Base-by-base conservation (phyloP, 2,888 invertebrate species). In the Cantharis flavilabris region DNA sequence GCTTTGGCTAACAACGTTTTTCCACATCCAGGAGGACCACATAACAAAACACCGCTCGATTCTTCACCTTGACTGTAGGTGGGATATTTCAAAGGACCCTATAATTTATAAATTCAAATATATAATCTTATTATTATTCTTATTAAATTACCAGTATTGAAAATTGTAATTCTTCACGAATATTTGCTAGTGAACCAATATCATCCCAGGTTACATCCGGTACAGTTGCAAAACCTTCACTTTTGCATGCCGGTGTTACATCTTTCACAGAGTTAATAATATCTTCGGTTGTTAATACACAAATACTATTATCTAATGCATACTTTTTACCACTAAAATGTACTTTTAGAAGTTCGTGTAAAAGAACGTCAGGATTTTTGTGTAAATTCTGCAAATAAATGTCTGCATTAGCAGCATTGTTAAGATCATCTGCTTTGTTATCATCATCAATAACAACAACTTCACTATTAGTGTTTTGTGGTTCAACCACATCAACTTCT, bases 1-100 rank as follows among this genome's bases (percentile, higher is more conserved):
- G 99, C 99, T 90, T 99, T 99, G 1, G 99, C 99, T 72, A 99
- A 89, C 28, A 99, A 90, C 0, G 99, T 99, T 90, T 99, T 99
- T 70, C 96, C 96, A 86, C 96, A 96, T 73, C 99, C 99, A 5
- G 99, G 99, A 7, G 99, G 99, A 0, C 99, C 99, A 87, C 97
- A 98, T 2, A 99, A 90, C 77, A 99, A 88, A 3, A 99, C 94
- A 62, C 99, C 99, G 73, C 97, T 95, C 0, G 98, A 88, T 0
- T 97, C 97, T 71, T 98, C 90, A 69, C 92, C 91, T 75, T 92
- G 92, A 84, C 97, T 93, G 82, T 94, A 93, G 80, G 96, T 94
- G 0, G 96, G 93, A 88, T 97, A 94, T 84, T 95, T 94, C 0
- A 99, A 96, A 26, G 98, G 98, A 16, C 96, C 97, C 94, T 94